A percentile compares a stretch with the other conserved stretches of the same genome.
phyloP scores from a whole-genome alignment of 2,113 vertebrate species.

The Passer domesticus region DNA sequence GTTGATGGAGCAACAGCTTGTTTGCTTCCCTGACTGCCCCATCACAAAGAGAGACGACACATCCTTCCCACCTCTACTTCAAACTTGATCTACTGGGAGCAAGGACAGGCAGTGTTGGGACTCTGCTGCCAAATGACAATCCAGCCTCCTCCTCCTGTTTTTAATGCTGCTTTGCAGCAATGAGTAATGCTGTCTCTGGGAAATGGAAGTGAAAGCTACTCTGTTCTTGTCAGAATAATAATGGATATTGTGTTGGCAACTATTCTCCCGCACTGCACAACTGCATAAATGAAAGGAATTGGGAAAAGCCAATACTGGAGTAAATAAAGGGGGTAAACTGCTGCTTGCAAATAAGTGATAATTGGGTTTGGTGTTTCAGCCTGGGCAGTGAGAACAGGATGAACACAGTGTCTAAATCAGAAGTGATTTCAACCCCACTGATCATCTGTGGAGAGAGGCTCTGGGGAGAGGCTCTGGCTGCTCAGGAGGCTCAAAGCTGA shows the following conservation, averaged over 20 bases:
- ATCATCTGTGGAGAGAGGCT: neutral
- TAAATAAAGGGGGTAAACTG: neutral
- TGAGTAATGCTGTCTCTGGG: neutral
- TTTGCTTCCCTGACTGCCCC: neutral
- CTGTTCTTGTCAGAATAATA: constrained; percentile 52
- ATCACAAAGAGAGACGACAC: neutral
- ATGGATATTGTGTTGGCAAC: constrained; percentile 19
- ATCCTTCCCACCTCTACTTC: neutral
- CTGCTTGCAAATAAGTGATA: neutral
- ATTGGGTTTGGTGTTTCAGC: neutral
- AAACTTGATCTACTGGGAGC: neutral
- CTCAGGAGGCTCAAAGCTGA: neutral
- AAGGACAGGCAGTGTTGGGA: neutral
- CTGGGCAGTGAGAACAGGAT: neutral
- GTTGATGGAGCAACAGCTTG: neutral
- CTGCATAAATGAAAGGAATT: constrained; percentile 10
- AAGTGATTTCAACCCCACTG: neutral
- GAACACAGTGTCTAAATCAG: neutral
- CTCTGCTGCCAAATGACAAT: neutral
- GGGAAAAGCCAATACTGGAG: neutral
- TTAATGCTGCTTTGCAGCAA: neutral
- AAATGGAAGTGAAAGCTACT: constrained; percentile 38
- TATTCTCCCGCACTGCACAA: neutral
- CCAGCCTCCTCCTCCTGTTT: neutral
- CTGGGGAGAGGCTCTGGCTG: neutral